These are phyloP conservation scores for Leucosticte australis DNA, from an alignment of 2,113 vertebrate species.

Conservation along the genomic window DNA sequence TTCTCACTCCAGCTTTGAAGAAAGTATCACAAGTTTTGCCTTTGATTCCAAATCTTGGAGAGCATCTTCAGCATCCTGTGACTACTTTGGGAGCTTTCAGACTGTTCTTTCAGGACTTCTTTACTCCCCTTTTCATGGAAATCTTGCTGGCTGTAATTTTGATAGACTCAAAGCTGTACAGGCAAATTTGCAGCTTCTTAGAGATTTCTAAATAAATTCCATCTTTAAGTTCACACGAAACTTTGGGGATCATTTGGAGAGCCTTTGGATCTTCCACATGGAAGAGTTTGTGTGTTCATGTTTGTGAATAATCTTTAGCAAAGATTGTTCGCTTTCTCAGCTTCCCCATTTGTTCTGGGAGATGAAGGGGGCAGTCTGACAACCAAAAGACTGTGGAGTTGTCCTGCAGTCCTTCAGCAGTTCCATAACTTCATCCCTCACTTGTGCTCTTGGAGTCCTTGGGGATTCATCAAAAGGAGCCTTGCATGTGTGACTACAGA, in stretches of 20 bases:
- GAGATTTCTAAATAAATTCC: not conserved
- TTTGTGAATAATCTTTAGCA: not conserved
- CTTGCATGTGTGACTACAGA: not conserved
- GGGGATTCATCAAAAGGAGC: not conserved
- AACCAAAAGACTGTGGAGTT: not conserved
- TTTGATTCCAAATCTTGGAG: not conserved
- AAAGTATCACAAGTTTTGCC: not conserved
- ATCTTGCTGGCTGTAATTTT: not conserved
- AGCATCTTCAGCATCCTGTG: not conserved
- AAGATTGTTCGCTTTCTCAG: not conserved
- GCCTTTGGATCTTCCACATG: not conserved
- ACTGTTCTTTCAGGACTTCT: not conserved
- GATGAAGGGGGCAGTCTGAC: not conserved
- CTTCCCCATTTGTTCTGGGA: not conserved
- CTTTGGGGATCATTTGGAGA: rapidly evolving
- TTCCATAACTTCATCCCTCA: not conserved
- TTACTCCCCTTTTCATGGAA: not conserved
- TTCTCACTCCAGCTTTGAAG: not conserved
- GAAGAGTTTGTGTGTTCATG: not conserved
- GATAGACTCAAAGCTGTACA: not conserved
- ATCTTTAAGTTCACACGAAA: not conserved
- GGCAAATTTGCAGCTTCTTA: not conserved
- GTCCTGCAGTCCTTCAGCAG: not conserved
- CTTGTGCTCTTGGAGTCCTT: not conserved
- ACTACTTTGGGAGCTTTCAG: not conserved